phyloP scores from a whole-genome alignment of 2,113 vertebrate species.

The Podarcis raffonei region DNA sequence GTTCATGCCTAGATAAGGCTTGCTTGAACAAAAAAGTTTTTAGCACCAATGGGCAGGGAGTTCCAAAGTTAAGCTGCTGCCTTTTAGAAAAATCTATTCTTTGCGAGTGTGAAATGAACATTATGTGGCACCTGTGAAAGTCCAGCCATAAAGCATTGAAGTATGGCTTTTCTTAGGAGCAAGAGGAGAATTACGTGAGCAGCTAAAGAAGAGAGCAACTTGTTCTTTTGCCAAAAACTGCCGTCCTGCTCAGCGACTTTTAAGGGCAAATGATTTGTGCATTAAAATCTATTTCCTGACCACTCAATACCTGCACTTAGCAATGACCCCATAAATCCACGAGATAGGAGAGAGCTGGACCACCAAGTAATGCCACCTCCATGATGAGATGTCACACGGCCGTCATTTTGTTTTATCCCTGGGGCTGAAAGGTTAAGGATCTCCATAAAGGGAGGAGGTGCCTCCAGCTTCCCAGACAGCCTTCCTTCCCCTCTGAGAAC shows the following conservation, averaged over 20 bases:
- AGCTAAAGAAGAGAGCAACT: background rate
- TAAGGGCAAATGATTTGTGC: background rate
- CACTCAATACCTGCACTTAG: rapidly evolving
- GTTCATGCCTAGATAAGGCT: no score
- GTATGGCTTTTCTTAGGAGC: rapidly evolving
- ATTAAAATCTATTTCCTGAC: background rate
- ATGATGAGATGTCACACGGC: rapidly evolving
- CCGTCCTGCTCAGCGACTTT: background rate
- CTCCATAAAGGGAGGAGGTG: background rate
- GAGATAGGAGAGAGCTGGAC: rapidly evolving
- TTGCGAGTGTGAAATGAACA: no score
- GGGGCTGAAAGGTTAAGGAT: background rate
- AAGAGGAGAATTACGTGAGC: background rate
- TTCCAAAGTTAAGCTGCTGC: no score
- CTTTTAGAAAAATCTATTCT: no score
- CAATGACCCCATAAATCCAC: background rate
- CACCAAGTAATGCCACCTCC: background rate
- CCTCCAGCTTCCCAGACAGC: background rate
- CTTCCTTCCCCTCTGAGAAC: rapidly evolving
- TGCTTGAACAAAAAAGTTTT: no score
- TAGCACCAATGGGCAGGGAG: no score
- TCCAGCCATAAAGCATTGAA: background rate
- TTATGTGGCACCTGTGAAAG: background rate
- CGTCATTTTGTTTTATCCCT: background rate
- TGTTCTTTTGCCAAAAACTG: background rate